Percentiles rank a stretch among this genome's conserved stretches.
These are phyloP conservation scores for Sebastes vulpes DNA, from an alignment of 2,797 vertebrate genomes.

Conservation along the genomic window DNA sequence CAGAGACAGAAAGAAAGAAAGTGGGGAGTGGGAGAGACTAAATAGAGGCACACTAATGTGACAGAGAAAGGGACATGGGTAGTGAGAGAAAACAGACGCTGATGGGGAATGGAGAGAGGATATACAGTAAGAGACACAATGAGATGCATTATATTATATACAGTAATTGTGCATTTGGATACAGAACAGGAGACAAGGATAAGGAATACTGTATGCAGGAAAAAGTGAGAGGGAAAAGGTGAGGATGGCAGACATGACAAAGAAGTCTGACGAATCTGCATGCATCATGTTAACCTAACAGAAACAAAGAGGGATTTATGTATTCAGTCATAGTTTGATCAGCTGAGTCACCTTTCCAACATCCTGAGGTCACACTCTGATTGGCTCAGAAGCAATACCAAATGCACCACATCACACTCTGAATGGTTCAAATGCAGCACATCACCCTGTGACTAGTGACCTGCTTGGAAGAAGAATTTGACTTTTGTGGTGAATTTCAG, in stretches of 20 bases:
- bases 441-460: conserved; percentile 2
- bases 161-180: background rate
- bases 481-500: conserved; percentile 9
- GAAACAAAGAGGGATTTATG: background rate
- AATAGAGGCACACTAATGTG: conserved; percentile 16
- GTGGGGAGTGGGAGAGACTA: background rate
- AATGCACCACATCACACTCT: conserved; percentile 30
- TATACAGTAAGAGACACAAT: background rate
- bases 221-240: background rate
- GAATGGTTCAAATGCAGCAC: conserved; percentile 22
- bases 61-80: background rate
- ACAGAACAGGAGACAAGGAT: background rate
- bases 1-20: conserved; percentile 1
- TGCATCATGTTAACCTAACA: conserved; percentile 5
- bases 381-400: conserved; percentile 44
- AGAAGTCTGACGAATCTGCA: background rate
- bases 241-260: background rate
- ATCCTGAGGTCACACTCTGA: conserved; percentile 48
- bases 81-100: background rate
- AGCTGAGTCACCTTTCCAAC: conserved; percentile 13
- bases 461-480: background rate
- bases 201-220: background rate
- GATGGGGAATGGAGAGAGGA: background rate
- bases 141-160: too few species aligned
- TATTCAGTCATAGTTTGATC: conserved; percentile 1